phyloP scores from a whole-genome alignment of 64 coral and sea anemone species.

The Stichodactyla mertensii region DNA sequence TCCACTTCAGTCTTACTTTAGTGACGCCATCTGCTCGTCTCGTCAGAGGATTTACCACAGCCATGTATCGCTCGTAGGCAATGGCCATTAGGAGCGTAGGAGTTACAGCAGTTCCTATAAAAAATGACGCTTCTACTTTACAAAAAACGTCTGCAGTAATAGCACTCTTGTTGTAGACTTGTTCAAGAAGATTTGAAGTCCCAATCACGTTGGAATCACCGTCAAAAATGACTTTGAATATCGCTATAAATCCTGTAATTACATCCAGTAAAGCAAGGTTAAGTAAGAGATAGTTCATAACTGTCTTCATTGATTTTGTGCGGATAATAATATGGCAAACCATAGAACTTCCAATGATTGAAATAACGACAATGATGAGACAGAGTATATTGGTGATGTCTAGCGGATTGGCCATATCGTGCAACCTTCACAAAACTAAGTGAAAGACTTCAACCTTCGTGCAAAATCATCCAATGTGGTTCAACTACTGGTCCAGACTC shows the following conservation, averaged over 20 bases:
- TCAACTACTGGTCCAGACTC: too few relatives aligned
- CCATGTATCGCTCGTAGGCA: constrained; percentile 9
- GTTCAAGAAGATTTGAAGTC: not conserved
- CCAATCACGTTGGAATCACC: not conserved
- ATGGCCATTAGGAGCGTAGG: not conserved
- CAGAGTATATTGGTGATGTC: not conserved
- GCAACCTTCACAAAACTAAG: too few relatives aligned
- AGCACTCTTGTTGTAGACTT: not conserved
- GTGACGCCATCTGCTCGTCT: not conserved
- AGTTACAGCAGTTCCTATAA: not conserved
- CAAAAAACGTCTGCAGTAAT: not conserved
- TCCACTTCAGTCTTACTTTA: not conserved
- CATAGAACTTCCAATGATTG: not conserved
- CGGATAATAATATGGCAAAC: not conserved
- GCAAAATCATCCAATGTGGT: too few relatives aligned
- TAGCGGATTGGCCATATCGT: not conserved
- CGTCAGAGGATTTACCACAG: not conserved
- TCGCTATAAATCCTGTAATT: not conserved
- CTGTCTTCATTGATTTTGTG: not conserved
- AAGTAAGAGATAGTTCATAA: not conserved
- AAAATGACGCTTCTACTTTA: not conserved
- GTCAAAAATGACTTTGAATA: not conserved
- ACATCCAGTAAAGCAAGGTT: not conserved
- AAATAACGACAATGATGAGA: not conserved
- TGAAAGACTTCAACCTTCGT: too few relatives aligned